These are phyloP conservation scores for Meiosimyza decipiens DNA, from an alignment of 2,888 invertebrate species.

Conservation along the genomic window DNA sequence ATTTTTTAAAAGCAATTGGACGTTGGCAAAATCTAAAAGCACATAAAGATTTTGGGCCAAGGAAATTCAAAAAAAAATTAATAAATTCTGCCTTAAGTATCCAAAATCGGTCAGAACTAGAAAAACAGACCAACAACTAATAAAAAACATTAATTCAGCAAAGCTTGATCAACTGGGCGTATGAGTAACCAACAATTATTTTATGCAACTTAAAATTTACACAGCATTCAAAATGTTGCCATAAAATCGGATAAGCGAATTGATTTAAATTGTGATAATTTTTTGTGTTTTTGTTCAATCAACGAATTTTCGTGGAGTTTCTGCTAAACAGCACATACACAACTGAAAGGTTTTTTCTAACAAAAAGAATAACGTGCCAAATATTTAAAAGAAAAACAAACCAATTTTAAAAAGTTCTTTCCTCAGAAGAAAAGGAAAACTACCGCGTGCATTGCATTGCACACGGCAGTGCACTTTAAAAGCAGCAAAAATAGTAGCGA, in stretches of 20 bases:
- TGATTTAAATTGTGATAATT: slow-evolving; percentile 23
- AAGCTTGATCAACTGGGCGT: slow-evolving; percentile 16
- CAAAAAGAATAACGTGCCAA: no score
- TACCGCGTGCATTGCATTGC: not conserved
- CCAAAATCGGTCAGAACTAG: slow-evolving; percentile 1
- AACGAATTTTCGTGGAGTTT: no score
- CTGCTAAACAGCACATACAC: no score
- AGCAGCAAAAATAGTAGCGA: slow-evolving; percentile 37
- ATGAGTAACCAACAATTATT: slow-evolving; percentile 34
- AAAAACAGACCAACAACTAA: slow-evolving; percentile 38
- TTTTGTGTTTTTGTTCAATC: slow-evolving; percentile 33
- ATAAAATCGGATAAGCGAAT: slow-evolving; percentile 35
- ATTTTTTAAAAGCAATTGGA: no score
- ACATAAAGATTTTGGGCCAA: no score
- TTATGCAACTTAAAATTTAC: slow-evolving; percentile 4
- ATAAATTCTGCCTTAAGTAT: no score
- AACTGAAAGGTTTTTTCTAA: no score
- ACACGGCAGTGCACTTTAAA: not conserved
- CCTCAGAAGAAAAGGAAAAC: not conserved
- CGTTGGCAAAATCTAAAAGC: no score
- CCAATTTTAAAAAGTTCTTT: slow-evolving; percentile 37
- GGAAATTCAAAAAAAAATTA: not conserved
- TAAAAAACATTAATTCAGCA: slow-evolving; percentile 13
- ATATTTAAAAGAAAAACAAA: slow-evolving; percentile 4
- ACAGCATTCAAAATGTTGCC: slow-evolving; percentile 44